Evolutionary conservation across 2,888 invertebrate species (phyloP).

Genomic region (Tipula unca): DNA sequence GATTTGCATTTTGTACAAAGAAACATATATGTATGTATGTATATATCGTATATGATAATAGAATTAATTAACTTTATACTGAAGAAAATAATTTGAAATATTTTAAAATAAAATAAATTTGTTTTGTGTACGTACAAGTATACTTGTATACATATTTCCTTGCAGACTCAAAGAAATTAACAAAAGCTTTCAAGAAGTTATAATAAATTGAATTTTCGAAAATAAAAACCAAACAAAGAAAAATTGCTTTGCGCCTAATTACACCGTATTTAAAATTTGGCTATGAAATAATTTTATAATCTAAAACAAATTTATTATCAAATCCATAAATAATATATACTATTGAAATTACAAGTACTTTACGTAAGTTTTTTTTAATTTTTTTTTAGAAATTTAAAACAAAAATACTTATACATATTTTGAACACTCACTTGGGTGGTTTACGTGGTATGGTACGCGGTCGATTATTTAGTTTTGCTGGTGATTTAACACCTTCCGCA

Average conservation of each 20-base stretch:
- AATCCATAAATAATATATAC: not conserved
- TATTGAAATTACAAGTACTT: not conserved
- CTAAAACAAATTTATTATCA: not conserved
- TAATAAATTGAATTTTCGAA: not conserved
- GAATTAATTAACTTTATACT: not conserved
- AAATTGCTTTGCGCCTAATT: not conserved
- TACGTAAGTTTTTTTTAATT: not conserved
- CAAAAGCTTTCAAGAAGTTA: not conserved
- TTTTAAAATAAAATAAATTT: not conserved
- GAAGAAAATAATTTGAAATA: not conserved
- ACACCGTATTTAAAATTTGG: not conserved
- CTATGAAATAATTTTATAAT: not conserved
- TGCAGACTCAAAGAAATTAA: not conserved
- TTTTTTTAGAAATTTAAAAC: not conserved
- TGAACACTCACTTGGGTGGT: not conserved
- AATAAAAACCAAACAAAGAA: not conserved
- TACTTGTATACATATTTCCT: not conserved
- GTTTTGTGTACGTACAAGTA: not conserved
- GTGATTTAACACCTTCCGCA: conserved; percentile 17
- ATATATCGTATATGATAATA: too few relatives aligned
- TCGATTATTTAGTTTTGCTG: not conserved
- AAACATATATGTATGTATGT: too few relatives aligned
- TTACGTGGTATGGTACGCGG: not conserved
- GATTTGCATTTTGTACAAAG: not conserved
- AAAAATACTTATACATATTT: not conserved